These are phyloP conservation scores for Haliclona indistincta DNA, from an alignment of 37 sponge, comb jelly and placozoan genomes.

Conservation along the genomic window DNA sequence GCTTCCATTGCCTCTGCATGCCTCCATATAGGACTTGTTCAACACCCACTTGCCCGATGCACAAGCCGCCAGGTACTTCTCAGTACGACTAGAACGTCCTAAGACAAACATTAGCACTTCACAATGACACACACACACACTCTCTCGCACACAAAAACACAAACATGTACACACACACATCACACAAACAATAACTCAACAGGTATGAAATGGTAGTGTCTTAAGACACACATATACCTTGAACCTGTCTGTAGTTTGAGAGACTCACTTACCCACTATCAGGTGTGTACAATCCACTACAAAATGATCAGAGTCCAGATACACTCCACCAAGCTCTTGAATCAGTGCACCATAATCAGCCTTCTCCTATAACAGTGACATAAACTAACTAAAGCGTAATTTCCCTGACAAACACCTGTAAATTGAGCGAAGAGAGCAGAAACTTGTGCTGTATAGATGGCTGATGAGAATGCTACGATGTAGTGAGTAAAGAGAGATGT, in stretches of 20 bases:
- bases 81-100: slow-evolving; percentile 74
- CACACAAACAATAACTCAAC: background rate
- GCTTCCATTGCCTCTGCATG: slow-evolving; percentile 49
- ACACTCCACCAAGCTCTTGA: slow-evolving; percentile 70
- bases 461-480: background rate
- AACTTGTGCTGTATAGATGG: background rate
- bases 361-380: slow-evolving; percentile 51
- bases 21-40: slow-evolving; percentile 79
- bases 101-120: background rate
- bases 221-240: background rate
- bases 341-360: slow-evolving; percentile 68
- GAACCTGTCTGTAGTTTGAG: background rate
- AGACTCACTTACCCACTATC: slow-evolving; percentile 55
- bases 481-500: too few species aligned
- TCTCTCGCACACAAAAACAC: background rate
- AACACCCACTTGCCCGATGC: slow-evolving; percentile 92
- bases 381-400: background rate
- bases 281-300: slow-evolving; percentile 73
- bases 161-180: too few species aligned
- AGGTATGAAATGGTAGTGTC: too few species aligned
- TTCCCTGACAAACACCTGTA: background rate
- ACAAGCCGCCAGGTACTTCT: slow-evolving; percentile 86
- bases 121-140: background rate
- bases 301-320: slow-evolving; percentile 55
- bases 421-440: slow-evolving; percentile 1